Evolutionary conservation across 1,140 invertebrate species (phyloP), one percentile per base, ranked within the genome.

Genomic region (Apocrypta bakeri): DNA sequence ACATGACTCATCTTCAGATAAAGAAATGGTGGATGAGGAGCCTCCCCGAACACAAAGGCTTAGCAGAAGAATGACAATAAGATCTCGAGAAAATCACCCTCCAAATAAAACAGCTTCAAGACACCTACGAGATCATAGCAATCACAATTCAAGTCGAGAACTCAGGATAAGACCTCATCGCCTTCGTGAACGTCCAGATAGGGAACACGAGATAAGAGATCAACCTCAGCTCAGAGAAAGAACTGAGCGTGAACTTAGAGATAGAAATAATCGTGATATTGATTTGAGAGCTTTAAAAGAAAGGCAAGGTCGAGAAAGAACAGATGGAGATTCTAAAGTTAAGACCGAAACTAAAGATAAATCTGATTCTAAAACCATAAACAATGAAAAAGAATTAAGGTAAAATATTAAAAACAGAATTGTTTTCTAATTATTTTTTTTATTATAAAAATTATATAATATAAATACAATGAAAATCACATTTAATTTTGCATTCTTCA

Each of bases 1-100:
- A 83, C 88, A 90, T 83, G 89, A 86, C n/a, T 91, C 90, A n/a
- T 92, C 90, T 29, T 91, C 91, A 1, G 91, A 92, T 63, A 92
- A 92, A 80, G 91, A 92, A 71, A 87, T 92, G 84, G 90, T 85
- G 4, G 91, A 92, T 80, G 90, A 91, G 74, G 88, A 89, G 27
- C 78, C 89, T 31, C 87, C 90, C n/a, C 86, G 89, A 74, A 88
- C 88, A 31, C 84, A 87, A 33, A 88, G 90, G 84, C 64, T 90
- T 0, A 85, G 85, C 48, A 88, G 90, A 1, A 83, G 90, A 69
- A 91, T 91, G 88, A 88, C 91, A 7, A 83, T 92, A 24, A 86
- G 87, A 77, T 92, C 91, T 12, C 87, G 90, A 27, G 91, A 92
- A 84, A 92, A 92, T 86, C 91, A 92, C 85, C 89, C 89, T 27